These are phyloP conservation scores for Dissostichus mawsoni DNA, from an alignment of 2,113 vertebrate genomes.

Conservation along the genomic window DNA sequence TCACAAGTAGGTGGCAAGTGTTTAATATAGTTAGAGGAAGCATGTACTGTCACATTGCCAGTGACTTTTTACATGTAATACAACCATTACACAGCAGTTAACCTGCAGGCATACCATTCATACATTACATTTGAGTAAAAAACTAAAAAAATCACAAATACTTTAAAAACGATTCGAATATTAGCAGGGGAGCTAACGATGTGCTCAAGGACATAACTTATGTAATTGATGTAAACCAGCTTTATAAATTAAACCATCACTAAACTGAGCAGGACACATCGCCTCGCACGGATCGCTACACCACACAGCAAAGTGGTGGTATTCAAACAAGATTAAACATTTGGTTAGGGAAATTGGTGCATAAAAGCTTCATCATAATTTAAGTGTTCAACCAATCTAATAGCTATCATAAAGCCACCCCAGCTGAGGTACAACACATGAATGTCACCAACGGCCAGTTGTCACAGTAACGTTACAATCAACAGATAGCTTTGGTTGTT, in stretches of 20 bases:
- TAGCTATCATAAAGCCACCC: not conserved
- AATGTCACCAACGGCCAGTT: conserved; percentile 29
- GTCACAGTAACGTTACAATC: conserved; percentile 50
- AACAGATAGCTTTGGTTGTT: conserved; percentile 40
- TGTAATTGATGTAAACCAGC: not conserved
- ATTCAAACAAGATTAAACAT: not conserved
- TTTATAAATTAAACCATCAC: not conserved
- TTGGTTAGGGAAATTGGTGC: not conserved
- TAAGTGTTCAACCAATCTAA: not conserved
- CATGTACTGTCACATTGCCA: conserved; percentile 3
- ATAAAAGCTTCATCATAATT: not conserved
- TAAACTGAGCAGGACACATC: not conserved
- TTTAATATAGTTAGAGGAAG: conserved; percentile 21
- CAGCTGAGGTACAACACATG: conserved; percentile 1
- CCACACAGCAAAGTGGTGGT: not conserved
- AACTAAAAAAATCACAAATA: not conserved
- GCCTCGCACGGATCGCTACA: not conserved
- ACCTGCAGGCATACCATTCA: conserved; percentile 1
- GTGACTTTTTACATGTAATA: conserved; percentile 11
- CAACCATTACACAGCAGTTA: conserved; percentile 32
- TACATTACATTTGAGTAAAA: not conserved
- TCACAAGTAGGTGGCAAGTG: conserved; percentile 57
- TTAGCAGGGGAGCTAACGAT: not conserved
- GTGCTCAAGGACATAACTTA: not conserved
- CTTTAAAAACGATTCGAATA: not conserved